phyloP scores from a whole-genome alignment of 2,113 vertebrate genomes.

The Cyanocitta stelleri region DNA sequence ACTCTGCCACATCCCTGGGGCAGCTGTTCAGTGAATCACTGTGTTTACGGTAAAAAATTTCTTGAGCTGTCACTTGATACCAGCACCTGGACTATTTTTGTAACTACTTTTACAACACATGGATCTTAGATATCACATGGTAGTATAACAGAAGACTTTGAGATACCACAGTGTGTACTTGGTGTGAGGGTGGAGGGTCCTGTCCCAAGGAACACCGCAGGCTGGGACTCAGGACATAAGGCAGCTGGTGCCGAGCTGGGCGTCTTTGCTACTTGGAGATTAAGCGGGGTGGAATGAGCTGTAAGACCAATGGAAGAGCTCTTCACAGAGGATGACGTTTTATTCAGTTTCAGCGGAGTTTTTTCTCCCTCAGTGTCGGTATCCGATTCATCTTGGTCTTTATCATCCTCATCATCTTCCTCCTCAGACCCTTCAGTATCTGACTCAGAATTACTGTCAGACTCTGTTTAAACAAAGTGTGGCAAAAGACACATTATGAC shows the following conservation, averaged over 20 bases:
- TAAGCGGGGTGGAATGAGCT: slow-evolving; percentile 84
- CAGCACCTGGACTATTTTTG: background rate
- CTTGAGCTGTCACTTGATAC: background rate
- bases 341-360: slow-evolving; percentile 70
- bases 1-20: background rate
- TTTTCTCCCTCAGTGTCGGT: slow-evolving; percentile 83
- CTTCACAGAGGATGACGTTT: slow-evolving; percentile 79
- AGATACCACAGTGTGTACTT: slow-evolving; percentile 79
- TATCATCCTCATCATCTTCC: slow-evolving; percentile 82
- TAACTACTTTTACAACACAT: background rate
- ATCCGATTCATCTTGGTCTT: slow-evolving; percentile 81
- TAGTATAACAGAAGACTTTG: slow-evolving; percentile 46
- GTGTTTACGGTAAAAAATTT: background rate
- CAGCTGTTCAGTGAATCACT: background rate
- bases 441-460: slow-evolving; percentile 88
- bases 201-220: slow-evolving; percentile 72
- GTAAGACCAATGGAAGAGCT: slow-evolving; percentile 75
- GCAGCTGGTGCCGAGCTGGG: slow-evolving; percentile 70
- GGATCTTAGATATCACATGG: background rate
- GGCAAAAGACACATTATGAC: slow-evolving; percentile 56
- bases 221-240: slow-evolving; percentile 75
- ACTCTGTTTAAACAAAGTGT: slow-evolving; percentile 75
- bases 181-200: slow-evolving; percentile 71
- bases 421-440: slow-evolving; percentile 88
- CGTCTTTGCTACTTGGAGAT: slow-evolving; percentile 79